Evolutionary conservation across 64 coral and sea anemone genomes (phyloP).

Genomic region (Pocillopora damicornis): DNA sequence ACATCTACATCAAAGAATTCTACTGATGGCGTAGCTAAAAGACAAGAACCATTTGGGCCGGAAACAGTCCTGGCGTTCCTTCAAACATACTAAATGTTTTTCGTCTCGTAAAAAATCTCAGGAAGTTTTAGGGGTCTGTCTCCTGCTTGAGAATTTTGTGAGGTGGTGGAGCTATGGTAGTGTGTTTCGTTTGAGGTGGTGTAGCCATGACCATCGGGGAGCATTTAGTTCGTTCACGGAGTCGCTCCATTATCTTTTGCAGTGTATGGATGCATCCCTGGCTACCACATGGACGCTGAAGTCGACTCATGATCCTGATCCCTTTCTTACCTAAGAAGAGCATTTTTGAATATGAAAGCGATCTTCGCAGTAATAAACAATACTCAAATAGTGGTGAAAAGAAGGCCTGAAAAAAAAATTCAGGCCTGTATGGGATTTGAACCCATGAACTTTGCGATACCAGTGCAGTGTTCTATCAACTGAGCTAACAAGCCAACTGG

Average conservation of each 20-base stretch:
- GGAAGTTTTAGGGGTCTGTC: neutral
- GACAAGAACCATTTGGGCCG: no score
- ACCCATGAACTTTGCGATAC: no score
- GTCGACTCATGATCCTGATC: neutral
- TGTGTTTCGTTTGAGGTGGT: neutral
- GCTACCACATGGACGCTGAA: neutral
- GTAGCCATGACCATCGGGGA: neutral
- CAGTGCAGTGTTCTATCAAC: no score
- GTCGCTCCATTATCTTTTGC: conserved; percentile 11
- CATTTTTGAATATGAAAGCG: no score
- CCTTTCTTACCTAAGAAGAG: neutral
- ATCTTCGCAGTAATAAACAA: no score
- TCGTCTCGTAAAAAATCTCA: neutral
- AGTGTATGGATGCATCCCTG: conserved; percentile 28
- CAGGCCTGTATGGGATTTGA: no score
- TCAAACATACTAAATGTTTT: neutral
- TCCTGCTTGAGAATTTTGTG: no score
- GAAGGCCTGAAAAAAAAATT: no score
- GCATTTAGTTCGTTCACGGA: neutral
- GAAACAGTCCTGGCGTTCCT: neutral
- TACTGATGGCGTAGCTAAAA: no score
- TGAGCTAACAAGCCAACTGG: no score
- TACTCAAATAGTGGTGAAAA: no score
- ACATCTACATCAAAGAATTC: no score
- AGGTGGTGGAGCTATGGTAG: neutral